phyloP scores from a whole-genome alignment of 1,140 invertebrate genomes.

The Philotrypesis tridentata region DNA sequence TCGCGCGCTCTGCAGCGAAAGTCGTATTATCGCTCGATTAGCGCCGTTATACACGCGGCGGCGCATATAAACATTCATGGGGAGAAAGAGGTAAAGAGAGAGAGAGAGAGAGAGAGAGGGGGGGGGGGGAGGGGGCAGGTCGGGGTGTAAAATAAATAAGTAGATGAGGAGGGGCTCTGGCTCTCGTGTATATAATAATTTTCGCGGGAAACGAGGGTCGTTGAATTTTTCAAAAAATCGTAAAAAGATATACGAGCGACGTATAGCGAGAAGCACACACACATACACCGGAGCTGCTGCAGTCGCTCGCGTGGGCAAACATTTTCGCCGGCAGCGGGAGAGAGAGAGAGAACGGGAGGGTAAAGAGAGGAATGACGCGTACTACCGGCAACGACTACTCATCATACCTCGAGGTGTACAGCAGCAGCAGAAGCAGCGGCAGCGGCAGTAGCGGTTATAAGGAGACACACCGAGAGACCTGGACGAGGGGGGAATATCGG shows the following conservation, averaged over 20 bases:
- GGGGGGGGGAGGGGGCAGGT: too few relatives aligned
- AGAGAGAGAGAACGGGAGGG: not conserved
- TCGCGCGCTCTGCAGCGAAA: not conserved
- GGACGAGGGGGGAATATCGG: not conserved
- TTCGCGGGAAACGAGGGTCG: not conserved
- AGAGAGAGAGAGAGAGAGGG: too few relatives aligned
- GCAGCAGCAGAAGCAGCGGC: too few relatives aligned
- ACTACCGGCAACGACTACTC: slow-evolving; percentile 21
- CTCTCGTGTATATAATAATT: not conserved
- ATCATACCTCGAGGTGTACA: not conserved
- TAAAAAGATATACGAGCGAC: slow-evolving; percentile 28
- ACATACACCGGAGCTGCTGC: too few relatives aligned
- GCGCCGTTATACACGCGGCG: too few relatives aligned
- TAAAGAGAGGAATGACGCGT: not conserved
- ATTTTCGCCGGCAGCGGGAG: not conserved
- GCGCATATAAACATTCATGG: too few relatives aligned
- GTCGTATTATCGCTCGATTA: not conserved
- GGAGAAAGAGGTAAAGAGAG: too few relatives aligned
- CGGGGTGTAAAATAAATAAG: not conserved
- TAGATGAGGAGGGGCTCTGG: not conserved
- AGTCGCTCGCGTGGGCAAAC: not conserved
- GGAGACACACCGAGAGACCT: not conserved
- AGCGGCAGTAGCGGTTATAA: too few relatives aligned
- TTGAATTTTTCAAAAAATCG: slow-evolving; percentile 41
- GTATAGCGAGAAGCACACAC: too few relatives aligned